Conservation (phyloP, 2,797 vertebrate species). For the Alectoris magna region DNA sequence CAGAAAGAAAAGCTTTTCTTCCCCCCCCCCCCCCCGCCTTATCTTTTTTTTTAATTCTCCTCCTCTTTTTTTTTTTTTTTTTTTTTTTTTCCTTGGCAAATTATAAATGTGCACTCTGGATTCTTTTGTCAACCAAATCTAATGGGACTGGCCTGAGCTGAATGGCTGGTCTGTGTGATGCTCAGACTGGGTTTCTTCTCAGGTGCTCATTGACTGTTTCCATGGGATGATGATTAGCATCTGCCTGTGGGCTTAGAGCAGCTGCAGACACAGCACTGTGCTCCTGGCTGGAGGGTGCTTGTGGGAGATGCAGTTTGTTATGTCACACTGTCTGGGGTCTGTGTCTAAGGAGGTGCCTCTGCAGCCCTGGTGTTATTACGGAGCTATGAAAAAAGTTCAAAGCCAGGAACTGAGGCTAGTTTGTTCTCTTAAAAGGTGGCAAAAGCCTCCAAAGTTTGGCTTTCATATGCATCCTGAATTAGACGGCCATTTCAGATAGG, state of each 20-base stretch:
- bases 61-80: too few species aligned
- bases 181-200: constrained; percentile 52
- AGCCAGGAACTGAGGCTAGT: background rate
- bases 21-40: too few species aligned
- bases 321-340: constrained; percentile 21
- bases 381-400: constrained; percentile 3
- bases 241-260: constrained; percentile 63
- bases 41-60: too few species aligned
- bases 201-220: constrained; percentile 67
- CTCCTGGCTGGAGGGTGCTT: constrained; percentile 20
- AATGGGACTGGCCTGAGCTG: constrained; percentile 71
- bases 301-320: constrained; percentile 31
- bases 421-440: background rate
- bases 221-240: constrained; percentile 62
- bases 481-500: background rate
- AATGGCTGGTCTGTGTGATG: constrained; percentile 74
- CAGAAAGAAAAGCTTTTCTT: constrained; percentile 49
- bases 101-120: constrained; percentile 38
- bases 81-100: background rate
- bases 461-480: constrained; percentile 2
- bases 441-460: constrained; percentile 4
- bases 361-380: background rate
- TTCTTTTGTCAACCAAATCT: constrained; percentile 73
- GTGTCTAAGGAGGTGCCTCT: constrained; percentile 3
- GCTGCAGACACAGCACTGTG: constrained; percentile 17